Conservation (phyloP, 2,888 invertebrate genomes). For the Eupithecia vulgata region DNA sequence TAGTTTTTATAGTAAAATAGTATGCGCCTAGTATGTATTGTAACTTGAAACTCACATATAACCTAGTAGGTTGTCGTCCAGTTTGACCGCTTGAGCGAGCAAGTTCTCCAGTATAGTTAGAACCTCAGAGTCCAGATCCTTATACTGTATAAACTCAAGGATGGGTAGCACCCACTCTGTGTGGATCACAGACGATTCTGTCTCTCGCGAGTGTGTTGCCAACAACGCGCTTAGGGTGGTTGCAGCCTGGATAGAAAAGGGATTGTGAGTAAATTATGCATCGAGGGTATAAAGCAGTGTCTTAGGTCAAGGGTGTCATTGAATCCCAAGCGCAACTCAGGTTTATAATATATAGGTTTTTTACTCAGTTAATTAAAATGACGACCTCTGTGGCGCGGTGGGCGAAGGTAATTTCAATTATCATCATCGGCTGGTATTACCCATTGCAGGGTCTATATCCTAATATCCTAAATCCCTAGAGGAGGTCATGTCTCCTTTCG, state of each 20-base stretch:
- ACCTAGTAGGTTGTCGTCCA: constrained; percentile 2
- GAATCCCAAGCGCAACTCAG: neutral
- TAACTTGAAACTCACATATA: constrained; percentile 18
- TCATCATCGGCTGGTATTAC: too few species aligned
- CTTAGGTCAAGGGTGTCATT: too few species aligned
- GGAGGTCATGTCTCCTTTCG: too few species aligned
- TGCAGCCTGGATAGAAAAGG: neutral
- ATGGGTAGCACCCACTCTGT: constrained; percentile 25
- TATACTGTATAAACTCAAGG: constrained; percentile 4
- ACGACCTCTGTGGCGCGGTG: too few species aligned
- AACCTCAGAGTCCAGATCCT: constrained; percentile 13
- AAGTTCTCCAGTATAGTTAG: constrained; percentile 16
- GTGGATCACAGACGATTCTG: constrained; percentile 8
- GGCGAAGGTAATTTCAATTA: too few species aligned
- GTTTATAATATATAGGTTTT: neutral
- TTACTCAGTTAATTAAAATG: too few species aligned
- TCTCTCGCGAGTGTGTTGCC: constrained; percentile 12
- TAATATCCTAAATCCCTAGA: too few species aligned
- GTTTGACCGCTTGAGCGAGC: constrained; percentile 21
- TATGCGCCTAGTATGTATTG: too few species aligned
- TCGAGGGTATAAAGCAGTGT: too few species aligned
- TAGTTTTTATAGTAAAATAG: too few species aligned
- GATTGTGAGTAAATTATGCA: neutral
- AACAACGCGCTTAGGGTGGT: constrained; percentile 14
- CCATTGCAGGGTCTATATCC: too few species aligned